Evolutionary conservation across 2,113 vertebrate genomes (phyloP).

Genomic region (Cyanocitta stelleri): DNA sequence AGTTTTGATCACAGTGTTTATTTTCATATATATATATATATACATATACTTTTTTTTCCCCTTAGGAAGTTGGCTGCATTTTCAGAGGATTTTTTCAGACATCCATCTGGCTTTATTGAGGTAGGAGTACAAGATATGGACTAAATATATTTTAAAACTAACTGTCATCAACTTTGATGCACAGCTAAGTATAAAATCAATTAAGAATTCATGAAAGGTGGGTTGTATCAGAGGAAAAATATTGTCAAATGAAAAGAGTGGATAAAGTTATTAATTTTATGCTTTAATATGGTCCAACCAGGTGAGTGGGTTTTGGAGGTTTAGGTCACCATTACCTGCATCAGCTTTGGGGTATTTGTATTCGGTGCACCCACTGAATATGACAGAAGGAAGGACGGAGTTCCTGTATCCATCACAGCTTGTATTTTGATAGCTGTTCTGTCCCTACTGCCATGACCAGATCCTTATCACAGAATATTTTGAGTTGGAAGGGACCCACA

Average conservation of each 20-base stretch:
- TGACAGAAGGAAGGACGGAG: neutral
- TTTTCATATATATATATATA: neutral
- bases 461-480: neutral
- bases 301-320: neutral
- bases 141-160: neutral
- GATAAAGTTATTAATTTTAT: neutral
- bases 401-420: neutral
- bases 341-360: fast-evolving
- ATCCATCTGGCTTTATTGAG: neutral
- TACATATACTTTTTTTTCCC: neutral
- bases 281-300: neutral
- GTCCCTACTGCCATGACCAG: neutral
- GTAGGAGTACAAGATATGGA: conserved; percentile 6
- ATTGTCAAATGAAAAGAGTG: neutral
- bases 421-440: fast-evolving
- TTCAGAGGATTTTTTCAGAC: neutral
- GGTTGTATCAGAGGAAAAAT: neutral
- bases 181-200: neutral
- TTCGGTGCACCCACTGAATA: fast-evolving
- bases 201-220: neutral
- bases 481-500: neutral
- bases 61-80: neutral
- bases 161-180: neutral
- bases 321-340: fast-evolving
- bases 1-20: neutral